Conservation (phyloP, 2,113 vertebrate genomes). For the Jaculus jaculus region DNA sequence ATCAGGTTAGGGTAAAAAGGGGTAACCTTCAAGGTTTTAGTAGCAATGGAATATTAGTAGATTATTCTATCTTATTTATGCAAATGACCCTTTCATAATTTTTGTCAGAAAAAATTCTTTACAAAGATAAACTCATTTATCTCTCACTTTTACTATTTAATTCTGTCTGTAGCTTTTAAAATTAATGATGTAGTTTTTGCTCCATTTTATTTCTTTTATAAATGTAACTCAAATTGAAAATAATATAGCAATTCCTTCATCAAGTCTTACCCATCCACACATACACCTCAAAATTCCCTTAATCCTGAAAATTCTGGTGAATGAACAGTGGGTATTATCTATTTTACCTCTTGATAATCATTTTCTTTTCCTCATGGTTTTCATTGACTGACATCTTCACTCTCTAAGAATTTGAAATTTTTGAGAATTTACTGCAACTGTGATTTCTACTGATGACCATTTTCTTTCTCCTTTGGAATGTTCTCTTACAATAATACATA, state of each 20-base stretch:
- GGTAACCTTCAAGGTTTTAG: background rate
- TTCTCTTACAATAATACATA: background rate
- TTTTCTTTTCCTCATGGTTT: background rate
- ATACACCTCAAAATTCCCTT: background rate
- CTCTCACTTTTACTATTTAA: background rate
- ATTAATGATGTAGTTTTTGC: background rate
- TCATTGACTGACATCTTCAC: background rate
- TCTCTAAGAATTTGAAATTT: background rate
- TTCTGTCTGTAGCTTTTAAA: background rate
- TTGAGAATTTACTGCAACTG: background rate
- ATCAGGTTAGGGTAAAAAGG: conserved; percentile 21
- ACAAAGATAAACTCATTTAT: background rate
- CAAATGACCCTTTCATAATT: background rate
- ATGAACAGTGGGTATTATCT: background rate
- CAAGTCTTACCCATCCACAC: background rate
- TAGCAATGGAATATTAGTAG: background rate
- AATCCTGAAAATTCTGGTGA: background rate
- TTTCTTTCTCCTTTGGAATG: background rate
- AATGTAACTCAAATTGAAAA: background rate
- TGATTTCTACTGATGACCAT: background rate
- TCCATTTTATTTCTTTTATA: background rate
- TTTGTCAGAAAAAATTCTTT: background rate
- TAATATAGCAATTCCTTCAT: background rate
- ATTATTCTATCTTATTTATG: background rate
- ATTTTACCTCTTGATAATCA: background rate